A percentile compares a stretch with the other conserved stretches of the same genome.
phyloP scores from a whole-genome alignment of 2,113 vertebrate species.

The Bothrops jararaca region DNA sequence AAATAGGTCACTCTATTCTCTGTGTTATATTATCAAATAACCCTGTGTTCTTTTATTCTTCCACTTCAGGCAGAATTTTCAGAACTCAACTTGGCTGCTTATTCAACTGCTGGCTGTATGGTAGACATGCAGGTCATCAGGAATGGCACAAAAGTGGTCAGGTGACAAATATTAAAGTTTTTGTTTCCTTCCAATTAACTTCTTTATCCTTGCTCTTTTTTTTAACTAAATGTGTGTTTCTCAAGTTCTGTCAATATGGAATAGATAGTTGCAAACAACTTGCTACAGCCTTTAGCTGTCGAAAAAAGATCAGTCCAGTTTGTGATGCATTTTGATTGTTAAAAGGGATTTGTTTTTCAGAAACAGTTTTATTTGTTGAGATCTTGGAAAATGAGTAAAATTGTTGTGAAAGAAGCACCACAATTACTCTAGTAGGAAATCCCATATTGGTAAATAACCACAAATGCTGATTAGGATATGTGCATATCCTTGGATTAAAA shows the following conservation, averaged over 20 bases:
- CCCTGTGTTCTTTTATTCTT: conserved; percentile 30
- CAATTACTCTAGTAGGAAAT: not conserved
- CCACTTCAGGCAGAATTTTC: conserved; percentile 88
- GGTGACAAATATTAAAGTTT: conserved; percentile 70
- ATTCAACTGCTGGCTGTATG: conserved; percentile 86
- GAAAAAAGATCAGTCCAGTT: not conserved
- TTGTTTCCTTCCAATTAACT: not conserved
- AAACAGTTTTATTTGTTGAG: not conserved
- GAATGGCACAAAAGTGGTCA: conserved; percentile 88
- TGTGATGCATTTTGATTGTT: not conserved
- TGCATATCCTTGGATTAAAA: not conserved
- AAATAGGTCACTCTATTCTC: not conserved
- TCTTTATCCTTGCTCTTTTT: not conserved
- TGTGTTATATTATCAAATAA: conserved; percentile 33
- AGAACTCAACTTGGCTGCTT: conserved; percentile 89
- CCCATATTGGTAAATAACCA: not conserved
- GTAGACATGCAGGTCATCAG: conserved; percentile 92
- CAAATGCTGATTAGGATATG: not conserved
- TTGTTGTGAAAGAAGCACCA: not conserved
- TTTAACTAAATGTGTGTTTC: not conserved
- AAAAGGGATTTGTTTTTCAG: not conserved
- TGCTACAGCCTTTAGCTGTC: not conserved
- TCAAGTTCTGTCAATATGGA: not conserved
- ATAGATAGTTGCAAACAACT: not conserved
- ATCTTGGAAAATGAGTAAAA: not conserved